Evolutionary conservation across 2,888 invertebrate genomes (phyloP).

Genomic region (Amphipyra berbera): DNA sequence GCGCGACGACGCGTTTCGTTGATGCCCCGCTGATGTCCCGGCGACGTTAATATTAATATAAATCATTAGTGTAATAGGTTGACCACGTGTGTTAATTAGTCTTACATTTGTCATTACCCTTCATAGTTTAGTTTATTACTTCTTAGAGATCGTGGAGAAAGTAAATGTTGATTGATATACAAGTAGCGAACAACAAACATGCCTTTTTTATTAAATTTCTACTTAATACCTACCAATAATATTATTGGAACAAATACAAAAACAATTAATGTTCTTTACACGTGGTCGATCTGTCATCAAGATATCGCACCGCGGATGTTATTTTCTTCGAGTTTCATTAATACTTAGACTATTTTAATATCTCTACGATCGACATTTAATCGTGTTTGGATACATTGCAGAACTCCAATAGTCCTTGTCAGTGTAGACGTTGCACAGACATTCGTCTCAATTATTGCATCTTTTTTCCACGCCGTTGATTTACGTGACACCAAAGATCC

Average conservation of each 20-base stretch:
- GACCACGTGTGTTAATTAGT: slow-evolving; percentile 17
- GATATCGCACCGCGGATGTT: slow-evolving; percentile 6
- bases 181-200: too few relatives aligned
- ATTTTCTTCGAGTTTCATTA: slow-evolving; percentile 35
- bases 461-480: slow-evolving; percentile 28
- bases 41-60: slow-evolving; percentile 21
- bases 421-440: slow-evolving; percentile 25
- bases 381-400: slow-evolving; percentile 29
- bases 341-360: slow-evolving; percentile 29
- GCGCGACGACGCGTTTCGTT: slow-evolving; percentile 59
- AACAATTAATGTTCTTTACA: too few relatives aligned
- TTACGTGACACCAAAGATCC: slow-evolving; percentile 37
- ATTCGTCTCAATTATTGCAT: slow-evolving; percentile 34
- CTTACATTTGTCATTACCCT: slow-evolving; percentile 30
- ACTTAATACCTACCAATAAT: too few relatives aligned
- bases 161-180: not conserved
- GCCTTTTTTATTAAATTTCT: too few relatives aligned
- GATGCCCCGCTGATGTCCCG: slow-evolving; percentile 39
- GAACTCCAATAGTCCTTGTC: slow-evolving; percentile 13
- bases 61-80: slow-evolving; percentile 30
- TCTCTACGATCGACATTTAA: slow-evolving; percentile 34
- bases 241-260: not conserved
- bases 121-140: slow-evolving; percentile 2
- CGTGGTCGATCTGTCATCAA: not conserved
- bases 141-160: slow-evolving; percentile 9